A percentile compares a stretch with the other conserved stretches of the same genome.
phyloP scores from a whole-genome alignment of 1,140 invertebrate genomes.

The Mylabris phalerata region DNA sequence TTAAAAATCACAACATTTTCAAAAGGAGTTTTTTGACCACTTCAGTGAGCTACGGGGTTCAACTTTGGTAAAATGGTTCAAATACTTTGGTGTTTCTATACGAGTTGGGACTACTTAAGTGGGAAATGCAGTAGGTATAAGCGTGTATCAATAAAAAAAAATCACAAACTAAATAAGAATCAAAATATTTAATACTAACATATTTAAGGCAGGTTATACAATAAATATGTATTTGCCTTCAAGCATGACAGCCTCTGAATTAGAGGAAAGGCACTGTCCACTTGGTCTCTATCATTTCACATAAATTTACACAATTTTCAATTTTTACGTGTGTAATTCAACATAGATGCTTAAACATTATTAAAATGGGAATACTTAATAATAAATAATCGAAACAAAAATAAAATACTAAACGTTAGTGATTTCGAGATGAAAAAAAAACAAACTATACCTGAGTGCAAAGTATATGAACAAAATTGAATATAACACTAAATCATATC shows the following conservation, averaged over 20 bases:
- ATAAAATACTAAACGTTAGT: constrained; percentile 25
- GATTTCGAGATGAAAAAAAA: constrained; percentile 3
- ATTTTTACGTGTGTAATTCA: not conserved
- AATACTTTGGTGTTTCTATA: no score
- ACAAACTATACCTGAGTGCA: constrained; percentile 28
- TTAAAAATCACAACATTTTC: no score
- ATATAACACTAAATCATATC: no score
- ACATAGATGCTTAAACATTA: constrained; percentile 3
- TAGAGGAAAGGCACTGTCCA: constrained; percentile 31
- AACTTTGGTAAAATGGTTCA: no score
- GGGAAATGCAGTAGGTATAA: no score
- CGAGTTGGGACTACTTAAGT: no score
- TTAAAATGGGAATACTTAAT: constrained; percentile 11
- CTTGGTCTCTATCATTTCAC: constrained; percentile 29
- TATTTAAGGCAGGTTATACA: constrained; percentile 29
- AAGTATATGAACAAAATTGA: constrained; percentile 2
- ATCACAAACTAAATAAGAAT: constrained; percentile 19
- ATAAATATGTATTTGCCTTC: constrained; percentile 25
- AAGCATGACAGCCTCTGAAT: constrained; percentile 28
- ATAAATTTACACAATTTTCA: constrained; percentile 15
- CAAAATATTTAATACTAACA: constrained; percentile 31
- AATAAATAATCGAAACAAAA: constrained; percentile 9
- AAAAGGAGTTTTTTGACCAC: no score
- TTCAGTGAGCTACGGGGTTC: no score
- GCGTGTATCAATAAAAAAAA: not conserved